phyloP scores from a whole-genome alignment of 1,140 invertebrate genomes.

The Bombus superbus region DNA sequence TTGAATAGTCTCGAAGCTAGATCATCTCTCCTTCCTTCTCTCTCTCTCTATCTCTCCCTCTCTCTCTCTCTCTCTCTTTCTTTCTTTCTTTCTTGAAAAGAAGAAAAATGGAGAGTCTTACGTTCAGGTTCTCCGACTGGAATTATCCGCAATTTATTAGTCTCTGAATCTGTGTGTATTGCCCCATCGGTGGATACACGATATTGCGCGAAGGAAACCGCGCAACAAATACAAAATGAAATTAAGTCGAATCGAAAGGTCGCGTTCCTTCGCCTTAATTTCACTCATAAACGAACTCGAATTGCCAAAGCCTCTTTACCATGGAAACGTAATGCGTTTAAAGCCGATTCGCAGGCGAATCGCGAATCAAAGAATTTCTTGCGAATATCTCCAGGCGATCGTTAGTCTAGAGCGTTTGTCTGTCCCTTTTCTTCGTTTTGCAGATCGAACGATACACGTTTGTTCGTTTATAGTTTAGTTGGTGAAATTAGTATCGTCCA shows the following conservation, averaged over 20 bases:
- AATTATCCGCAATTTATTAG: constrained; percentile 22
- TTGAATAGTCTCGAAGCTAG: constrained; percentile 65
- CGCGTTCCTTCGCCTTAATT: constrained; percentile 5
- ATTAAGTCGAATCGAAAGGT: not conserved
- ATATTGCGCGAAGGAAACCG: constrained; percentile 23
- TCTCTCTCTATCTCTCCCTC: too few species aligned
- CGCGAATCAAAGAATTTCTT: not conserved
- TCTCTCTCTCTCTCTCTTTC: too few species aligned
- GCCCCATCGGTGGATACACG: not conserved
- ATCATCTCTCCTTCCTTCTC: too few species aligned
- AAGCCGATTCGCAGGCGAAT: not conserved
- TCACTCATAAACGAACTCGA: not conserved
- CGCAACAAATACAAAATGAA: constrained; percentile 22
- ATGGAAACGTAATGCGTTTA: not conserved
- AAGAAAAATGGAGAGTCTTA: not conserved
- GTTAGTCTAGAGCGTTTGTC: not conserved
- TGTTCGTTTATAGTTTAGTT: not conserved
- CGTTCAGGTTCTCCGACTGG: not conserved
- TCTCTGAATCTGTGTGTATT: not conserved
- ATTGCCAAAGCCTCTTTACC: not conserved
- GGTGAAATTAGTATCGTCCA: not conserved
- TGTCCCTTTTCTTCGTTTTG: not conserved
- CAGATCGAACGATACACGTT: not conserved
- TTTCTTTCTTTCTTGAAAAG: too few species aligned
- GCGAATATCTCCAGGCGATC: not conserved